These are phyloP conservation scores for Villa cingulata DNA, from an alignment of 2,888 invertebrate species.

Conservation along the genomic window DNA sequence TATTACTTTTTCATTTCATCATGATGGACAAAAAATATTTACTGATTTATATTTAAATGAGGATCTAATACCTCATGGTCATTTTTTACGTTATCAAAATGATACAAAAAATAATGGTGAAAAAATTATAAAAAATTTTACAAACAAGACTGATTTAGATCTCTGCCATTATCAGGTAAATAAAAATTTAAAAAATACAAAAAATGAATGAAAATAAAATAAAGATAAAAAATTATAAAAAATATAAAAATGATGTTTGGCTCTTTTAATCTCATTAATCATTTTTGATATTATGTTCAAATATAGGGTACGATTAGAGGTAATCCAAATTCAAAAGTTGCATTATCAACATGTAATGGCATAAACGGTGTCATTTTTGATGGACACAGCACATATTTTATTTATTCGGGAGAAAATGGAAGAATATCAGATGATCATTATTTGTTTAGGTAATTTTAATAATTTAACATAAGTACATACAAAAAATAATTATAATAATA, in stretches of 20 bases:
- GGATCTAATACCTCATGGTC: slow-evolving; percentile 30
- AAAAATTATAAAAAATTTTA: slow-evolving; percentile 31
- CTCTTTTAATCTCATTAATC: background rate
- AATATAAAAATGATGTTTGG: too few relatives aligned
- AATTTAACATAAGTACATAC: too few relatives aligned
- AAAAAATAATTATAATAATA: too few relatives aligned
- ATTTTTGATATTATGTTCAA: background rate
- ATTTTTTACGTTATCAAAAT: slow-evolving; percentile 35
- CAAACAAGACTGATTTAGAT: slow-evolving; percentile 33
- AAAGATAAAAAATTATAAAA: too few relatives aligned
- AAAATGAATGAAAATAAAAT: too few relatives aligned
- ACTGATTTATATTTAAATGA: slow-evolving; percentile 33
- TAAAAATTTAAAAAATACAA: background rate
- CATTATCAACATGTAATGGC: slow-evolving; percentile 67
- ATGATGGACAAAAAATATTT: slow-evolving; percentile 48
- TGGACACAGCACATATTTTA: slow-evolving; percentile 59
- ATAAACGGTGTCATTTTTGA: slow-evolving; percentile 67
- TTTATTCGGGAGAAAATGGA: slow-evolving; percentile 36
- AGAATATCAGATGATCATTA: slow-evolving; percentile 31
- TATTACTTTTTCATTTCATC: slow-evolving; percentile 47
- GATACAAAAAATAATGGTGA: slow-evolving; percentile 20
- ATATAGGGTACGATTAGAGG: slow-evolving; percentile 52
- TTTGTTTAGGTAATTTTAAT: slow-evolving; percentile 33
- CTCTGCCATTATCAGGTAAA: slow-evolving; percentile 36
- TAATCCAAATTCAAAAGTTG: slow-evolving; percentile 60